Percentiles rank a stretch among this genome's conserved stretches.
Evolutionary conservation across 2,888 invertebrate genomes (phyloP).

Genomic region (Hydriomena furcata): DNA sequence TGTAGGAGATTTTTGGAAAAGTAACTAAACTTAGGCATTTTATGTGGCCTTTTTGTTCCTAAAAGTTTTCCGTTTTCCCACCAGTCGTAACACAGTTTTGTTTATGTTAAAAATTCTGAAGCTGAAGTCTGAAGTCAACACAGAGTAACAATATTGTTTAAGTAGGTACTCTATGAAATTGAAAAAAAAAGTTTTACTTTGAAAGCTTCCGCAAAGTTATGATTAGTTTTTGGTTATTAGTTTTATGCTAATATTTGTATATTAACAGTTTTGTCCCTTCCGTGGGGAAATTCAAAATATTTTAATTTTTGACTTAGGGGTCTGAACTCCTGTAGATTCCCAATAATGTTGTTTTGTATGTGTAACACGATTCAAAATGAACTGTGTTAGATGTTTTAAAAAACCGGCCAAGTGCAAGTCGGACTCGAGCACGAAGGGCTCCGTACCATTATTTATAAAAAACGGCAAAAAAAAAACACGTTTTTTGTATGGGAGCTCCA

Average conservation of each 20-base stretch:
- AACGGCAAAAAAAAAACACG: too few species aligned
- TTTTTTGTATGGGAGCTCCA: too few species aligned
- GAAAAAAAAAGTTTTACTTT: slow-evolving; percentile 8
- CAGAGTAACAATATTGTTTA: neutral
- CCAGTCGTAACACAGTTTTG: slow-evolving; percentile 20
- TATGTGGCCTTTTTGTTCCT: slow-evolving; percentile 9
- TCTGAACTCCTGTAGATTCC: too few species aligned
- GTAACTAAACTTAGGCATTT: slow-evolving; percentile 10
- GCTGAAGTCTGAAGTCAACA: slow-evolving; percentile 10
- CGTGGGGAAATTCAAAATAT: slow-evolving; percentile 15
- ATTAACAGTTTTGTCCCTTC: slow-evolving; percentile 4
- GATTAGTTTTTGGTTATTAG: slow-evolving; percentile 22
- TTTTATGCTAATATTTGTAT: slow-evolving; percentile 16
- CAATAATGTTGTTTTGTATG: too few species aligned
- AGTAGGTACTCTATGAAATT: slow-evolving; percentile 5
- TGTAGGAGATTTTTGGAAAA: too few species aligned
- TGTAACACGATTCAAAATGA: too few species aligned
- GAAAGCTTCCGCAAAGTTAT: slow-evolving; percentile 11
- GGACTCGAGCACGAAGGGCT: too few species aligned
- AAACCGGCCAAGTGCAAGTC: too few species aligned
- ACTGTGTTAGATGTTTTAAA: too few species aligned
- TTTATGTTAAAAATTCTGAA: slow-evolving; percentile 21
- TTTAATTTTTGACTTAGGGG: too few species aligned
- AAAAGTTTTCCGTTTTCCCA: slow-evolving; percentile 14
- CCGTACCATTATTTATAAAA: too few species aligned